Base-by-base conservation (phyloP, 2,888 invertebrate species). In the Sarcophaga carnaria region DNA sequence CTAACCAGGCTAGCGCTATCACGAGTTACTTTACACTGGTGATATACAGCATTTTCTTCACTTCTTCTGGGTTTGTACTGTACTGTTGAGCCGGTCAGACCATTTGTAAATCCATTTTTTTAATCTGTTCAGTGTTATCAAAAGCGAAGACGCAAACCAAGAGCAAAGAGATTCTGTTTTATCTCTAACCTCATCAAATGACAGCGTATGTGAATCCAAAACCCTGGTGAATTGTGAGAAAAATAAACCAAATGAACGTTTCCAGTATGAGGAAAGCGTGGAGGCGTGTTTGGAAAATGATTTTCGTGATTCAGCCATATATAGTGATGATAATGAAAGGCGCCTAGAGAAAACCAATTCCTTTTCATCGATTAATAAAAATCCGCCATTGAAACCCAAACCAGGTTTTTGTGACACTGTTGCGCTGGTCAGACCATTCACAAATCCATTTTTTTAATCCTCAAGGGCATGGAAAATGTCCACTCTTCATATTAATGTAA, bases 241-340 rank as follows among this genome's bases (percentile, higher is more conserved):
- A 37, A 54, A 54, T 54, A 17, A 12, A 14, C 1, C 54, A 54
- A 54, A 54, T 4, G 54, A 95, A 75, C 96, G 96, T 88, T 96
- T 96, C 89, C 96, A 95, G 90, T 97, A 97, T 90, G 97, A 97
- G 91, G 95, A 96, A 89, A 95, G 96, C 0, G 94, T 97, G 59
- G 97, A 97, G 92, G 95, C 95, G 82, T 94, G 96, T 59, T 92
- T 95, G 80, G 95, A 95, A 83, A 95, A 94, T 54, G 96, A 96
- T 85, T 97, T 97, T 90, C 95, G 97, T 90, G 97, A 97, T 92
- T 97, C 97, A 76, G 97, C 97, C 88, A 96, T 97, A 89, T 97
- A 97, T 92, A 97, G 97, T 88, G 97, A 97, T 90, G 94, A 94
- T 88, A 93, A 92, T 70, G 93, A 93, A 63, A 91, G 91, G 66